Evolutionary conservation across 2,888 invertebrate genomes (phyloP).

Genomic region (Graphium colonna): DNA sequence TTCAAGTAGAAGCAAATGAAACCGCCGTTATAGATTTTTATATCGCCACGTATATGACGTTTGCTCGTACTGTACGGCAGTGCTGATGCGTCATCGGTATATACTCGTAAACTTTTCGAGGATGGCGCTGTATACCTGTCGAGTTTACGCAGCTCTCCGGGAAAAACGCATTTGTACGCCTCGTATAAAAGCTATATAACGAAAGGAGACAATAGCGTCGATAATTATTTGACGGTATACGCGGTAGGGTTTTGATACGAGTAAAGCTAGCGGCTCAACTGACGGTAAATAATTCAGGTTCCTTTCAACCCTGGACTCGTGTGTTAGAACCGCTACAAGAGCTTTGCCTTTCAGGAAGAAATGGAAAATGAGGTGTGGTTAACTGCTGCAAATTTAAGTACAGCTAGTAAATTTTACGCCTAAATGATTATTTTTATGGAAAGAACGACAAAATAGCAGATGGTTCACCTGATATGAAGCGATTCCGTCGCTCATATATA

Average conservation of each 20-base stretch:
- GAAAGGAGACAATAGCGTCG: background rate
- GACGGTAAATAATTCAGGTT: too few relatives aligned
- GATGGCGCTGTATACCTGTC: slow-evolving; percentile 1
- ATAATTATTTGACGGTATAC: background rate
- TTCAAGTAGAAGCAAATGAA: slow-evolving; percentile 1
- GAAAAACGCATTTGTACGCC: background rate
- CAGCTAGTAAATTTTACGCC: background rate
- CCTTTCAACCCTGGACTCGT: too few relatives aligned
- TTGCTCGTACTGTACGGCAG: background rate
- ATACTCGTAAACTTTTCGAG: slow-evolving; percentile 13
- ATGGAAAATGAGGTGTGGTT: too few relatives aligned
- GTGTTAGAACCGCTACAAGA: too few relatives aligned
- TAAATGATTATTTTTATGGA: too few relatives aligned
- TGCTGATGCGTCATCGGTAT: slow-evolving; percentile 5
- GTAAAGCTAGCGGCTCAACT: too few relatives aligned
- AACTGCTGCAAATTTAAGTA: too few relatives aligned
- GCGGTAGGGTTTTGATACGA: background rate
- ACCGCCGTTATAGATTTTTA: slow-evolving; percentile 16
- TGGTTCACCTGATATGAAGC: too few relatives aligned
- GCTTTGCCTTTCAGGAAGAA: too few relatives aligned
- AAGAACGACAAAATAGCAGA: too few relatives aligned
- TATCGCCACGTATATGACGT: slow-evolving; percentile 11
- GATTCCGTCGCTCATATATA: too few relatives aligned
- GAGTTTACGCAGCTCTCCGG: slow-evolving; percentile 4
- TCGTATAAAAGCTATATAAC: background rate